Conservation (phyloP, 2,113 vertebrate genomes). For the Seriola aureovittata region DNA sequence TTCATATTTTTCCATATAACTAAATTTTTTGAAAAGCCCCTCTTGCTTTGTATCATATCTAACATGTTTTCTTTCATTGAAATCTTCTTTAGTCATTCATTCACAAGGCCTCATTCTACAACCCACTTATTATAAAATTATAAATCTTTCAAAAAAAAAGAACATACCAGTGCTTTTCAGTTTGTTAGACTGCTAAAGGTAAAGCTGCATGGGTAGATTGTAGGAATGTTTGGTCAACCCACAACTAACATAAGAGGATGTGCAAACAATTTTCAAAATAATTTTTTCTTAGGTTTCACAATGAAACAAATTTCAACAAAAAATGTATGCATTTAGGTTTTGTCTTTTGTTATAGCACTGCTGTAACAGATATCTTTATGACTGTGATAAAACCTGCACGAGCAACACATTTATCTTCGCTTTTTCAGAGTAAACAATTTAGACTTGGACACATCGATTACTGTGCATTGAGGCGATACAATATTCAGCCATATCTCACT, state of each 20-base stretch:
- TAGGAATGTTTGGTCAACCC: not conserved
- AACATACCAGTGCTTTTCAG: not conserved
- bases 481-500: conserved; percentile 8
- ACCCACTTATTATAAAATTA: not conserved
- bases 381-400: conserved; percentile 2
- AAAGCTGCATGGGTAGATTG: too few relatives aligned
- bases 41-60: not conserved
- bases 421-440: conserved; percentile 27
- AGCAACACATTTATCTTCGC: conserved; percentile 2
- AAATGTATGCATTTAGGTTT: not conserved
- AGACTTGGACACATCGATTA: conserved; percentile 17
- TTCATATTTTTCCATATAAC: not conserved
- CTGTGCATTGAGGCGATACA: conserved; percentile 15
- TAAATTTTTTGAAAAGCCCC: not conserved
- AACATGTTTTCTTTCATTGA: not conserved
- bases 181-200: not conserved
- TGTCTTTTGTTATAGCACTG: not conserved
- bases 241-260: not conserved
- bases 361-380: conserved; percentile 5
- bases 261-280: too few relatives aligned
- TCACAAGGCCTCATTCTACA: conserved; percentile 7
- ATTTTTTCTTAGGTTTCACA: not conserved
- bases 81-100: not conserved
- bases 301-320: not conserved
- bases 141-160: not conserved